Conservation (phyloP, 2,888 invertebrate species). For the Amphimallon solstitiale region DNA sequence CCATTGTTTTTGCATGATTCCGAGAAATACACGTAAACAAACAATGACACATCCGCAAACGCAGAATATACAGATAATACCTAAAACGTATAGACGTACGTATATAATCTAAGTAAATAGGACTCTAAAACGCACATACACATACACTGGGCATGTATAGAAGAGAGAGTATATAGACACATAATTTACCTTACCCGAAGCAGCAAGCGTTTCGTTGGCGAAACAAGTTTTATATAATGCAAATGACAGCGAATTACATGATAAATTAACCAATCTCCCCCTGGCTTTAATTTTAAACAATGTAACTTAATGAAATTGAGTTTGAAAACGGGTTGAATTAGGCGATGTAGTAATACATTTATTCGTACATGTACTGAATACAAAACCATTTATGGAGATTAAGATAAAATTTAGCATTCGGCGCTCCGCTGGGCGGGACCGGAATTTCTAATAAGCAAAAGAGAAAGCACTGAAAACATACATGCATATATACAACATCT, state of each 20-base stretch:
- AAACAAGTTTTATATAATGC: slow-evolving; percentile 41
- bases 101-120: no score
- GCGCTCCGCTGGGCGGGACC: slow-evolving; percentile 15
- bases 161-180: no score
- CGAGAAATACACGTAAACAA: background rate
- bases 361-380: slow-evolving; percentile 52
- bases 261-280: slow-evolving; percentile 63
- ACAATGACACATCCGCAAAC: background rate
- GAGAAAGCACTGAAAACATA: slow-evolving; percentile 22
- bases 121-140: no score
- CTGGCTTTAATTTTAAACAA: slow-evolving; percentile 63
- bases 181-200: background rate
- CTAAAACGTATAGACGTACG: background rate
- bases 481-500: no score
- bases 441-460: slow-evolving; percentile 39
- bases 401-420: slow-evolving; percentile 50
- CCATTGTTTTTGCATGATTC: slow-evolving; percentile 28
- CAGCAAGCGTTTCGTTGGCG: slow-evolving; percentile 4
- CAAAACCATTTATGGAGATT: slow-evolving; percentile 50
- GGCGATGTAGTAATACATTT: slow-evolving; percentile 54
- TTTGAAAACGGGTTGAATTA: slow-evolving; percentile 64
- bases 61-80: background rate
- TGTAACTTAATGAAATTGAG: slow-evolving; percentile 64
- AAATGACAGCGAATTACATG: slow-evolving; percentile 52
- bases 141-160: no score